These are phyloP conservation scores for Papilio gigon DNA, from an alignment of 2,888 invertebrate species.

Conservation along the genomic window DNA sequence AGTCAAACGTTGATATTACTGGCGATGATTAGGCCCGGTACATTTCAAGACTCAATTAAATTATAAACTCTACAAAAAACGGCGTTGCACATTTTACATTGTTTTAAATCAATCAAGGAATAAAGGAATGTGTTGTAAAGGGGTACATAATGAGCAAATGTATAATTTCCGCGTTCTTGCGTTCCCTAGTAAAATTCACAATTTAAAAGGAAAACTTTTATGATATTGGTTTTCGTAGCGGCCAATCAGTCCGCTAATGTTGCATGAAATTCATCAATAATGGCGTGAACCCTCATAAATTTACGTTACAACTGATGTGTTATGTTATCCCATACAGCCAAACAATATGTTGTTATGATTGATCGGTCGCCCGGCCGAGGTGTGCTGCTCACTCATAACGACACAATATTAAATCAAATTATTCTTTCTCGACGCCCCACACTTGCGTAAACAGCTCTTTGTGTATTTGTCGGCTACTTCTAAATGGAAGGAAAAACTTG, in stretches of 20 bases:
- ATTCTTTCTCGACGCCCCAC: slow-evolving; percentile 24
- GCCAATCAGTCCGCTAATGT: slow-evolving; percentile 66
- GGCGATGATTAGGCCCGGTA: neutral
- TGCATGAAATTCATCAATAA: slow-evolving; percentile 61
- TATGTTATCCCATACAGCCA: slow-evolving; percentile 50
- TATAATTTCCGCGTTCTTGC: too few species aligned
- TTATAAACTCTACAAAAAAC: too few species aligned
- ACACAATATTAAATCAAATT: slow-evolving; percentile 50
- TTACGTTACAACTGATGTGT: slow-evolving; percentile 52
- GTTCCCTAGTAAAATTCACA: neutral
- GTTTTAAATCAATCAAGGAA: too few species aligned
- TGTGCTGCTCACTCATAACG: slow-evolving; percentile 36
- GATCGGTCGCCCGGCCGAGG: slow-evolving; percentile 49
- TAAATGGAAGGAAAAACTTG: neutral
- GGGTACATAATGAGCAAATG: too few species aligned
- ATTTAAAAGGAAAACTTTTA: slow-evolving; percentile 1
- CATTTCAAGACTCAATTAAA: too few species aligned
- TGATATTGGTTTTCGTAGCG: slow-evolving; percentile 22
- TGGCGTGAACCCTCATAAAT: slow-evolving; percentile 55
- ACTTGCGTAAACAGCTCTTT: neutral
- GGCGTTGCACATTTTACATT: too few species aligned
- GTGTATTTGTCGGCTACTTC: neutral
- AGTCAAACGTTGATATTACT: neutral
- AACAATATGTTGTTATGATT: slow-evolving; percentile 59
- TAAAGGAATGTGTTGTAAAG: too few species aligned